A percentile compares a stretch with the other conserved stretches of the same genome.
phyloP scores from a whole-genome alignment of 2,113 vertebrate species.

The Crotalus helleri region DNA sequence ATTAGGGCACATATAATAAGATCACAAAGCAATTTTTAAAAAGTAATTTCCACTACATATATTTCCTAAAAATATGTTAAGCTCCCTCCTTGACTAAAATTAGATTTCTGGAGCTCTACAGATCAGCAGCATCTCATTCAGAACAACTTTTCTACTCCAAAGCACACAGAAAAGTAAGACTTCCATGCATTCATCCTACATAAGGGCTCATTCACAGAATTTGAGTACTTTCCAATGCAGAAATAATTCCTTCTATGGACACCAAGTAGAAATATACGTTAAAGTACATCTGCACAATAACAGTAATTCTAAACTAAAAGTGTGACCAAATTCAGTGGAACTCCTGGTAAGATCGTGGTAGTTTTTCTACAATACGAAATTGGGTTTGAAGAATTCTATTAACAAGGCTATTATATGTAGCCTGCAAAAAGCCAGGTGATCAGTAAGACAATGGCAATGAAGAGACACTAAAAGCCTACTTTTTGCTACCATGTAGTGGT shows the following conservation, averaged over 20 bases:
- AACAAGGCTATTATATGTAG: not conserved
- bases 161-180: not conserved
- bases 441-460: not conserved
- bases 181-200: not conserved
- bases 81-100: not conserved
- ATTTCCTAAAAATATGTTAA: not conserved
- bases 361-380: not conserved
- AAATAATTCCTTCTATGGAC: not conserved
- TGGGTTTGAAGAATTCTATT: not conserved
- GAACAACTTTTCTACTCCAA: not conserved
- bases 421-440: not conserved
- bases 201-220: not conserved
- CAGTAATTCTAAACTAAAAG: not conserved
- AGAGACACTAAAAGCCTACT: not conserved
- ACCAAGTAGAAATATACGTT: not conserved
- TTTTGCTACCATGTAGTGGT: not conserved
- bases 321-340: not conserved
- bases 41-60: not conserved
- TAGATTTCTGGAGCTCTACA: not conserved
- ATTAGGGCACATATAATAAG: not conserved
- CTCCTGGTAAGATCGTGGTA: not conserved
- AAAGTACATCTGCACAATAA: not conserved
- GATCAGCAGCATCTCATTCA: not conserved
- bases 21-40: not conserved
- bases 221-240: not conserved